Percentiles rank a stretch among this genome's conserved stretches.
phyloP scores from a whole-genome alignment of 2,888 invertebrate genomes.

The Petrophora chlorosata region DNA sequence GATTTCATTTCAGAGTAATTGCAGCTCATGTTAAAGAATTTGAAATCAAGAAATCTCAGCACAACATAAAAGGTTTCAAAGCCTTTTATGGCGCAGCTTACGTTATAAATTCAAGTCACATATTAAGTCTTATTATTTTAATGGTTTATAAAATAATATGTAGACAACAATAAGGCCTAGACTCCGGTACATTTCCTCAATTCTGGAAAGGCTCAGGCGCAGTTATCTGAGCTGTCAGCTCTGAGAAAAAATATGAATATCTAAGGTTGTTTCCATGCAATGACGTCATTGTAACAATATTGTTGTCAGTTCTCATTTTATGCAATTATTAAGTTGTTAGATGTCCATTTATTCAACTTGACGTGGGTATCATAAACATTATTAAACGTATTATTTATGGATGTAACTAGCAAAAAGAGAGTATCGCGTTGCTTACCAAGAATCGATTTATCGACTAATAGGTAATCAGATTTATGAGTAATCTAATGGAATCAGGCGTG shows the following conservation, averaged over 20 bases:
- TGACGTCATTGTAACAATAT: conserved; percentile 26
- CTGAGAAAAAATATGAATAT: conserved; percentile 28
- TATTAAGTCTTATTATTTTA: conserved; percentile 29
- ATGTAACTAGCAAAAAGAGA: too few species aligned
- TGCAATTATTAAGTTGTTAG: conserved; percentile 13
- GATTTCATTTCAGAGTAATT: too few species aligned
- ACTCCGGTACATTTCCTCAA: conserved; percentile 27
- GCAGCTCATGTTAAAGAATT: background rate
- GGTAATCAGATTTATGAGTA: too few species aligned
- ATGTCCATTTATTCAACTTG: background rate
- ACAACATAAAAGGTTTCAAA: conserved; percentile 12
- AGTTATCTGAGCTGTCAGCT: conserved; percentile 18
- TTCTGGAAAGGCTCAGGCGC: conserved; percentile 26
- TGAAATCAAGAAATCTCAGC: conserved; percentile 13
- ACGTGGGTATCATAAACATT: background rate
- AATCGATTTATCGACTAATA: too few species aligned
- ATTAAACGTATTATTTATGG: too few species aligned
- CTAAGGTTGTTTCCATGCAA: conserved; percentile 17
- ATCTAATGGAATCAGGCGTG: too few species aligned
- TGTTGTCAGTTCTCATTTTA: conserved; percentile 10
- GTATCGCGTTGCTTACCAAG: too few species aligned
- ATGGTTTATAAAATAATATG: conserved; percentile 28
- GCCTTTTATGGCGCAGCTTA: conserved; percentile 16
- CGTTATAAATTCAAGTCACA: conserved; percentile 16
- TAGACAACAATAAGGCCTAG: conserved; percentile 23